Evolutionary conservation across 2,888 invertebrate genomes (phyloP).

Genomic region (Eristalis intricaria): DNA sequence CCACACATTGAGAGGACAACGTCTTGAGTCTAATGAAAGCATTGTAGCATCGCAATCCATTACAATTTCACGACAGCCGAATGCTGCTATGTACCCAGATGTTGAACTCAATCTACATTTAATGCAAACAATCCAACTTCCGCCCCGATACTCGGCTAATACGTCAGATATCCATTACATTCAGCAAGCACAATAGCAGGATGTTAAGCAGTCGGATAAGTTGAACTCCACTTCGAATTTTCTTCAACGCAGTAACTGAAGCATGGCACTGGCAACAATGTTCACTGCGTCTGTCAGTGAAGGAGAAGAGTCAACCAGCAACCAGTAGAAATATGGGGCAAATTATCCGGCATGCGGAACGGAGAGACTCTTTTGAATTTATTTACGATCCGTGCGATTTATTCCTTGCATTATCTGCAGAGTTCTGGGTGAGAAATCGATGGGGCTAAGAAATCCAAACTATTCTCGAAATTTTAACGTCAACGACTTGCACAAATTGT

Average conservation of each 20-base stretch:
- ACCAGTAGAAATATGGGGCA: constrained; percentile 62
- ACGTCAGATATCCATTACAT: constrained; percentile 67
- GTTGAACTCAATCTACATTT: constrained; percentile 55
- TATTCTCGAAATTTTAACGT: constrained; percentile 9
- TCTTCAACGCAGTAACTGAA: constrained; percentile 35
- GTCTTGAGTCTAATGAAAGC: background rate
- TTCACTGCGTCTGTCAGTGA: constrained; percentile 28
- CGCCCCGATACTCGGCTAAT: constrained; percentile 49
- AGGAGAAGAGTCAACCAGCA: constrained; percentile 45
- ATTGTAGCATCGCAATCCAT: background rate
- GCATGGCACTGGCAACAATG: constrained; percentile 40
- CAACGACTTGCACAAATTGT: constrained; percentile 35
- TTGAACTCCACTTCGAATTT: constrained; percentile 52
- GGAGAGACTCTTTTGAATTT: constrained; percentile 32
- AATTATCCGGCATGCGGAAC: constrained; percentile 62
- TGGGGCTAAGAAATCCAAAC: constrained; percentile 7
- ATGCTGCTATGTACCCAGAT: constrained; percentile 51
- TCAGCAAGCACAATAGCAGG: constrained; percentile 48
- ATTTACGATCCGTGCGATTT: constrained; percentile 52
- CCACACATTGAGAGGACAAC: background rate
- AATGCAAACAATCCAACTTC: constrained; percentile 60
- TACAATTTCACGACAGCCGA: constrained; percentile 33
- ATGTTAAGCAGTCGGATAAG: constrained; percentile 64
- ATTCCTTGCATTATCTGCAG: constrained; percentile 32
- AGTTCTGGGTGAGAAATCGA: background rate